phyloP scores from a whole-genome alignment of 2,888 invertebrate species.

The Sipha maydis region DNA sequence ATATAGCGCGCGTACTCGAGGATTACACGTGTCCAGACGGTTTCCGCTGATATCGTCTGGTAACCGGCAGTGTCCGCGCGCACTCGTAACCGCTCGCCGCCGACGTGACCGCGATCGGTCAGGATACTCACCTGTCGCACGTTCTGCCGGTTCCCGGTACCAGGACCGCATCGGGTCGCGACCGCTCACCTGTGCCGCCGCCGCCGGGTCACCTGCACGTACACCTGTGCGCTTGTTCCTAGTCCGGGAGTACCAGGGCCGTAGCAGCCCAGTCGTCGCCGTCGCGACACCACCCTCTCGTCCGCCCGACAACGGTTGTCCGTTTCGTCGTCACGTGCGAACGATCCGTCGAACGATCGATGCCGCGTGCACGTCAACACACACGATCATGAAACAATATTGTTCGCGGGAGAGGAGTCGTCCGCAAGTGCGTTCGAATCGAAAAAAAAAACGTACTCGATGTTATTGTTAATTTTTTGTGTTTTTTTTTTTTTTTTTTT shows the following conservation, averaged over 20 bases:
- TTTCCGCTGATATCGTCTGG: background rate
- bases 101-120: background rate
- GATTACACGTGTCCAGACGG: no score
- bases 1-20: no score
- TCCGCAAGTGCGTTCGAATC: no score
- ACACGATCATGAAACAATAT: background rate
- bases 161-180: background rate
- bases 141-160: slow-evolving; percentile 19
- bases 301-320: background rate
- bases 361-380: background rate
- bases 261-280: background rate
- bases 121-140: slow-evolving; percentile 43
- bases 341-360: background rate
- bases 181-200: slow-evolving; percentile 32
- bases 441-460: no score
- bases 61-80: background rate
- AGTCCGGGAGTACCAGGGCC: slow-evolving; percentile 17
- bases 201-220: slow-evolving; percentile 17
- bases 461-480: no score
- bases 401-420: no score
- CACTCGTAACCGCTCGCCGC: background rate
- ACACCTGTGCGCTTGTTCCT: slow-evolving; percentile 48
- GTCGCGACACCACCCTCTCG: background rate
- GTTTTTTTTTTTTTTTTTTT: no score
- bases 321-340: background rate